A percentile compares a stretch with the other conserved stretches of the same genome.
Conservation (phyloP, 2,113 vertebrate genomes). For the Callipepla squamata region DNA sequence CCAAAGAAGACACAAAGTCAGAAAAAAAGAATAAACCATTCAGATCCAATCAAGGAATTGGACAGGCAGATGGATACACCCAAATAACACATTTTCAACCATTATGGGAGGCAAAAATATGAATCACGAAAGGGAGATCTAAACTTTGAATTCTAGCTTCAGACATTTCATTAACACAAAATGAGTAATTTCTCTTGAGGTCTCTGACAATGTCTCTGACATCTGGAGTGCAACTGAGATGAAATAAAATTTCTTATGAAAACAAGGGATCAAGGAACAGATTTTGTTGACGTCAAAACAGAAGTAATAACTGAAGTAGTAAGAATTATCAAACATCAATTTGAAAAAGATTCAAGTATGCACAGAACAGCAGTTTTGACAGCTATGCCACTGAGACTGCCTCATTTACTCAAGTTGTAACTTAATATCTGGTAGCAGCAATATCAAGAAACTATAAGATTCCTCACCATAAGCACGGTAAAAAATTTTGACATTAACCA, state of each 20-base stretch:
- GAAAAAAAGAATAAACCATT: not conserved
- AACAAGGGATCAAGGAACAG: not conserved
- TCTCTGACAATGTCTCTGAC: not conserved
- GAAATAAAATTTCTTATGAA: not conserved
- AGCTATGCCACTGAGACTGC: not conserved
- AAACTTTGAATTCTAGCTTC: not conserved
- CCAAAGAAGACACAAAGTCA: accelerated
- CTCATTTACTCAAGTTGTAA: not conserved
- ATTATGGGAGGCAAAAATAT: not conserved
- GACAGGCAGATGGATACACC: not conserved
- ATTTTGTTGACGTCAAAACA: not conserved
- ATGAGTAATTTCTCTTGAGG: not conserved
- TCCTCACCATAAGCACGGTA: not conserved
- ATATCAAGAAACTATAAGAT: not conserved
- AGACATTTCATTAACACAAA: accelerated
- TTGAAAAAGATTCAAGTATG: not conserved
- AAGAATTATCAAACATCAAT: not conserved
- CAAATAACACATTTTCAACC: not conserved
- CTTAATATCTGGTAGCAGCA: not conserved
- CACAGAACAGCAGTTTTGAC: not conserved
- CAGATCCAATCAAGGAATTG: not conserved
- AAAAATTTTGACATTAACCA: not conserved
- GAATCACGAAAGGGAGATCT: not conserved
- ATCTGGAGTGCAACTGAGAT: not conserved
- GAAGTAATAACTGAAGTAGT: not conserved